A percentile compares a stretch with the other conserved stretches of the same genome.
Evolutionary conservation across 2,888 invertebrate genomes (phyloP).

Genomic region (Philaethria dido): DNA sequence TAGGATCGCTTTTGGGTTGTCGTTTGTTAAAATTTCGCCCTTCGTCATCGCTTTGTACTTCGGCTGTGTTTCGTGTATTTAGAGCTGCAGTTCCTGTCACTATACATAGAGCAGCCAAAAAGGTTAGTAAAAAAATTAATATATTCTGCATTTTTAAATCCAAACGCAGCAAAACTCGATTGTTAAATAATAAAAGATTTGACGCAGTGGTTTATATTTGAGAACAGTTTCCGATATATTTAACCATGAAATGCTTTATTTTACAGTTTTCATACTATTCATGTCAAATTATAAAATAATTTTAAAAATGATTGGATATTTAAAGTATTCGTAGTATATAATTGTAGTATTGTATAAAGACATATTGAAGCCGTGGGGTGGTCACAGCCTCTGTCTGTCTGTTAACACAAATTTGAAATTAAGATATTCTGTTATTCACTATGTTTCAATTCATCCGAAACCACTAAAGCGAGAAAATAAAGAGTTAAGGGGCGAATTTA

Average conservation of each 20-base stretch:
- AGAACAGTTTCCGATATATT: not conserved
- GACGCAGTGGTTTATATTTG: not conserved
- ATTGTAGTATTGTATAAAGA: too few relatives aligned
- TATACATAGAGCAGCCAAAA: not conserved
- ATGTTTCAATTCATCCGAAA: too few relatives aligned
- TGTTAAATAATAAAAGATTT: not conserved
- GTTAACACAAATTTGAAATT: too few relatives aligned
- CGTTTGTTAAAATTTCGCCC: not conserved
- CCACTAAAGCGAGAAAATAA: too few relatives aligned
- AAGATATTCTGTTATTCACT: too few relatives aligned
- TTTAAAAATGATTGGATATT: too few relatives aligned
- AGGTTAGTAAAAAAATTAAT: not conserved
- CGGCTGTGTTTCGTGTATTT: too few relatives aligned
- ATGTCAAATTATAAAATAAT: not conserved
- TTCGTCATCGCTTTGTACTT: not conserved
- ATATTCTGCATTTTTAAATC: not conserved
- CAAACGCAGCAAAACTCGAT: not conserved
- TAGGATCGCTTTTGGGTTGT: not conserved
- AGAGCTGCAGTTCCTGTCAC: too few relatives aligned
- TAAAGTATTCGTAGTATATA: too few relatives aligned
- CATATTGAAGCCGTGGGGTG: too few relatives aligned
- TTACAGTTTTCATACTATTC: not conserved
- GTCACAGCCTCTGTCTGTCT: too few relatives aligned
- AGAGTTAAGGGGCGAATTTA: too few relatives aligned
- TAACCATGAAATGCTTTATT: constrained; percentile 1